These are phyloP conservation scores for Blera fallax DNA, from an alignment of 2,888 invertebrate genomes.

Conservation along the genomic window DNA sequence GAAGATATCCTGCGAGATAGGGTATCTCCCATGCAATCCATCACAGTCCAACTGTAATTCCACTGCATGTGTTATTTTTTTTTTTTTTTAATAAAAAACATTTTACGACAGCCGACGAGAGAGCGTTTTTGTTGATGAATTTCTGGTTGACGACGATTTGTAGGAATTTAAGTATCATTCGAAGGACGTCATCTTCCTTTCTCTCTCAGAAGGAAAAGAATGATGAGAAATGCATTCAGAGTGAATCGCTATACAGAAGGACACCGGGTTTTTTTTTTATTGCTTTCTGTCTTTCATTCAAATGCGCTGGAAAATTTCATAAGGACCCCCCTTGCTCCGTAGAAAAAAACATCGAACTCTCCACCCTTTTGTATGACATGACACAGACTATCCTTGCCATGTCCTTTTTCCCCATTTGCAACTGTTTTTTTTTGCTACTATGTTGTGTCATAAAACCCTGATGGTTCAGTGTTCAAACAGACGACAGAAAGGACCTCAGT, in stretches of 20 bases:
- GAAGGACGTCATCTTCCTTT: slow-evolving; percentile 23
- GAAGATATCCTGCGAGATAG: neutral
- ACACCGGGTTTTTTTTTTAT: slow-evolving; percentile 56
- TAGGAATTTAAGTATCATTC: slow-evolving; percentile 41
- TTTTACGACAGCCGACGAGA: neutral
- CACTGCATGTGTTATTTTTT: slow-evolving; percentile 5
- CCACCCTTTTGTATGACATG: slow-evolving; percentile 45
- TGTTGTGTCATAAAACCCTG: slow-evolving; percentile 67
- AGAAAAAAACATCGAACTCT: slow-evolving; percentile 66
- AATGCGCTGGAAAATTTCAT: slow-evolving; percentile 40
- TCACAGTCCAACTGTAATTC: slow-evolving; percentile 29
- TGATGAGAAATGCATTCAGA: slow-evolving; percentile 43
- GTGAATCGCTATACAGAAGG: neutral
- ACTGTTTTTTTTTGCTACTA: neutral
- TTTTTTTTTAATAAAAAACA: slow-evolving; percentile 1
- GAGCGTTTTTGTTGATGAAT: neutral
- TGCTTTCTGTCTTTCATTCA: slow-evolving; percentile 45
- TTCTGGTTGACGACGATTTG: slow-evolving; percentile 37
- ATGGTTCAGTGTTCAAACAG: slow-evolving; percentile 62
- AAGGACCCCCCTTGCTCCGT: slow-evolving; percentile 32
- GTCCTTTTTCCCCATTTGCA: slow-evolving; percentile 4
- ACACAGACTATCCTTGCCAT: slow-evolving; percentile 58
- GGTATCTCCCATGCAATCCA: slow-evolving; percentile 28
- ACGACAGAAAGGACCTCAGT: slow-evolving; percentile 59
- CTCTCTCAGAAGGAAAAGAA: slow-evolving; percentile 8